A percentile compares a stretch with the other conserved stretches of the same genome.
These are phyloP conservation scores for Sander vitreus DNA, from an alignment of 2,113 vertebrate genomes.

Conservation along the genomic window DNA sequence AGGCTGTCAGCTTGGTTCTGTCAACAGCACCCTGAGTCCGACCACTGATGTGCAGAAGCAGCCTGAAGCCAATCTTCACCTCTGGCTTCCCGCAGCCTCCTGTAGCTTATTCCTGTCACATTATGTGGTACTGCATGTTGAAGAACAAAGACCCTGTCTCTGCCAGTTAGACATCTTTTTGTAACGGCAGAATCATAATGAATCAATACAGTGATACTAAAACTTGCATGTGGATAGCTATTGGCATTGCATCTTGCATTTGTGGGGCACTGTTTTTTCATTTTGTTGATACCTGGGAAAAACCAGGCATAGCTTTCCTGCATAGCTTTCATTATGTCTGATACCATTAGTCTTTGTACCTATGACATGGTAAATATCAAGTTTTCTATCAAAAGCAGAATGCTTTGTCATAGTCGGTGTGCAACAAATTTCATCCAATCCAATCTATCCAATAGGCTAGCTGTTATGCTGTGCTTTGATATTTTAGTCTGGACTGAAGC, in stretches of 20 bases:
- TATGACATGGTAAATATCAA: not conserved
- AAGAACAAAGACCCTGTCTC: not conserved
- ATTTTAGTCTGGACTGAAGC: not conserved
- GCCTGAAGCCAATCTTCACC: conserved; percentile 43
- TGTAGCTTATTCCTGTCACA: conserved; percentile 21
- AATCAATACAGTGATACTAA: not conserved
- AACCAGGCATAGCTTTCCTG: not conserved
- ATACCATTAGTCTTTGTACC: not conserved
- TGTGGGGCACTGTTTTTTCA: not conserved
- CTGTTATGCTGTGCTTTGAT: too few species aligned
- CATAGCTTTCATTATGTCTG: not conserved
- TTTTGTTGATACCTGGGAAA: not conserved
- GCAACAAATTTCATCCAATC: not conserved
- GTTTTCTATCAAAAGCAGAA: not conserved
- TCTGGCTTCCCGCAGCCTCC: conserved; percentile 22
- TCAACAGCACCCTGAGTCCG: conserved; percentile 25
- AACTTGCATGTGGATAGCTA: not conserved
- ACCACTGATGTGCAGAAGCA: conserved; percentile 5
- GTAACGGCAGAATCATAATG: not conserved
- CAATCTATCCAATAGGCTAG: too few species aligned
- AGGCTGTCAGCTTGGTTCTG: conserved; percentile 29
- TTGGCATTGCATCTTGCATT: not conserved
- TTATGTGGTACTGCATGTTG: conserved; percentile 5
- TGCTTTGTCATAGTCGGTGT: not conserved
- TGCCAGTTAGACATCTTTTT: not conserved